Percentiles rank a stretch among this genome's conserved stretches.
Evolutionary conservation across 2,113 vertebrate species (phyloP).

Genomic region (Prolemur simus): DNA sequence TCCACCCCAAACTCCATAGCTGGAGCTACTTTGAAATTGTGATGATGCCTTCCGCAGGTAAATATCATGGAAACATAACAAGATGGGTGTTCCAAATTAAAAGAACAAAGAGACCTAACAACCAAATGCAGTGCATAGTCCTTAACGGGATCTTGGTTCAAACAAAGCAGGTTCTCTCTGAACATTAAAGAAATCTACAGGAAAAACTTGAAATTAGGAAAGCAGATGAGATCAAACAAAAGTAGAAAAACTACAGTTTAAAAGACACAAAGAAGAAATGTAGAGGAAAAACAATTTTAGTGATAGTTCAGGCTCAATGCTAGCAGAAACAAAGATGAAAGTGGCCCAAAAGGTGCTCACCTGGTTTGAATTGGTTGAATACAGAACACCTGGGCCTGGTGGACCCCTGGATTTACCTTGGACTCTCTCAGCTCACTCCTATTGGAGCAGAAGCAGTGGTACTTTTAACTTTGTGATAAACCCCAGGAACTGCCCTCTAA

Average conservation of each 20-base stretch:
- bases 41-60: background rate
- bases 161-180: background rate
- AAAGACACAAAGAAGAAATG: background rate
- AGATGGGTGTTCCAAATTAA: background rate
- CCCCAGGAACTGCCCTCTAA: background rate
- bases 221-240: background rate
- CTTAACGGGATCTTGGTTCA: background rate
- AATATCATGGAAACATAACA: background rate
- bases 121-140: background rate
- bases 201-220: conserved; percentile 38
- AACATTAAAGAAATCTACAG: background rate
- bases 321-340: background rate
- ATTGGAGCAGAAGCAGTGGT: background rate
- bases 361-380: background rate
- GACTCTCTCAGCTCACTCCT: background rate
- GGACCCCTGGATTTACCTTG: background rate
- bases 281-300: background rate
- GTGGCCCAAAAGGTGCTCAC: background rate
- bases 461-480: background rate
- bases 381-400: background rate
- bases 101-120: background rate
- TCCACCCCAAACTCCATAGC: background rate
- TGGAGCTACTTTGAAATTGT: background rate
- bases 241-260: background rate
- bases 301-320: background rate